Evolutionary conservation across 2,797 vertebrate genomes (phyloP).

Genomic region (Chelon labrosus): DNA sequence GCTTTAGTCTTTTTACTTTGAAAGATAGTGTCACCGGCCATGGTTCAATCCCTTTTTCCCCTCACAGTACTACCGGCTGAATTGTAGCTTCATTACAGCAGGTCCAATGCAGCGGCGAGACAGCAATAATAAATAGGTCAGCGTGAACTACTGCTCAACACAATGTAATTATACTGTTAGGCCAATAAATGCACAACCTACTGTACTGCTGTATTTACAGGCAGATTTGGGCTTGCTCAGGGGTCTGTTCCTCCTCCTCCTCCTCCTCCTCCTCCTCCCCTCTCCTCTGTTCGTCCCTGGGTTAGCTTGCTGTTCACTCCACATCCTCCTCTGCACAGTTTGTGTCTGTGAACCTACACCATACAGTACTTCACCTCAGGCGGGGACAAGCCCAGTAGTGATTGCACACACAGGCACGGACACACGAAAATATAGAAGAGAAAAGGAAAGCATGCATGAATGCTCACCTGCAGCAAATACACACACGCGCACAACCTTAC

Average conservation of each 20-base stretch:
- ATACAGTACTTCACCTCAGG: slow-evolving; percentile 45
- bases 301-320: slow-evolving; percentile 40
- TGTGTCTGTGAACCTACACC: slow-evolving; percentile 50
- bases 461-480: slow-evolving; percentile 60
- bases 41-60: slow-evolving; percentile 20
- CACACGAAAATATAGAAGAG: slow-evolving; percentile 42
- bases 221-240: slow-evolving; percentile 43
- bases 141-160: slow-evolving; percentile 58
- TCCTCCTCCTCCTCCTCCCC: slow-evolving; percentile 36
- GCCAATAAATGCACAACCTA: slow-evolving; percentile 52
- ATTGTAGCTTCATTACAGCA: slow-evolving; percentile 20
- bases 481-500: slow-evolving; percentile 50
- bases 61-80: slow-evolving; percentile 6
- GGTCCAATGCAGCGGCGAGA: slow-evolving; percentile 39
- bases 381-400: slow-evolving; percentile 47
- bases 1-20: slow-evolving; percentile 10
- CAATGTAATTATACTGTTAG: slow-evolving; percentile 61
- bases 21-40: slow-evolving; percentile 23
- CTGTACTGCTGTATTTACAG: slow-evolving; percentile 45
- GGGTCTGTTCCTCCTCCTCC: slow-evolving; percentile 38
- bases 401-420: slow-evolving; percentile 28
- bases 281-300: slow-evolving; percentile 33
- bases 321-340: slow-evolving; percentile 55
- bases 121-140: slow-evolving; percentile 66
- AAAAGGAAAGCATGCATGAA: slow-evolving; percentile 47